Evolutionary conservation across 2,888 invertebrate species (phyloP).

Genomic region (Acrobasis repandana): DNA sequence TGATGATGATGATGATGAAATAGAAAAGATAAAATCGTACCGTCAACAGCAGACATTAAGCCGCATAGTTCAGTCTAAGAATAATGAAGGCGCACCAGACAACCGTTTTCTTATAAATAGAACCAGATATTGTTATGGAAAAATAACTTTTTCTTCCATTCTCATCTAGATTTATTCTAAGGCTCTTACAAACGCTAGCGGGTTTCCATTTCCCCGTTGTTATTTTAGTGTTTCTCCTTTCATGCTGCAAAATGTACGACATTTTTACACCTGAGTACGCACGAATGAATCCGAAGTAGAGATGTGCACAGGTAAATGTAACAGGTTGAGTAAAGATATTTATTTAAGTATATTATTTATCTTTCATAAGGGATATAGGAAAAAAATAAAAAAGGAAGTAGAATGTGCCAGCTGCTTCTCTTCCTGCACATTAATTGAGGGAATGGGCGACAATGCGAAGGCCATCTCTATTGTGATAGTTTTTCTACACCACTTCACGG

Average conservation of each 20-base stretch:
- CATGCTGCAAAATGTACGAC: not conserved
- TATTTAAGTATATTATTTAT: too few species aligned
- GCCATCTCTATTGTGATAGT: too few species aligned
- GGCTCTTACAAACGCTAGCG: constrained; percentile 30
- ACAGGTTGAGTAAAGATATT: too few species aligned
- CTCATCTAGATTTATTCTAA: constrained; percentile 34
- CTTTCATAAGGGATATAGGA: too few species aligned
- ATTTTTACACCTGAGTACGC: constrained; percentile 16
- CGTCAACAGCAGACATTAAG: constrained; percentile 45
- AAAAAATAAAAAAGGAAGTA: too few species aligned
- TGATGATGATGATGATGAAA: too few species aligned
- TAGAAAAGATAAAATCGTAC: constrained; percentile 29
- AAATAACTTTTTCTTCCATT: constrained; percentile 40
- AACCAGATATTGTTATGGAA: constrained; percentile 55
- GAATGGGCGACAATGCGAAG: too few species aligned
- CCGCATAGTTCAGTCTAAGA: constrained; percentile 54
- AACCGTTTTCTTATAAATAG: constrained; percentile 60
- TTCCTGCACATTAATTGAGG: too few species aligned
- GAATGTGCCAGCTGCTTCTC: too few species aligned
- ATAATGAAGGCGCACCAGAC: constrained; percentile 63
- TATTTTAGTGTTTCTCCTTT: constrained; percentile 17
- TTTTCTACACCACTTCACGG: too few species aligned
- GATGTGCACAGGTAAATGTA: too few species aligned
- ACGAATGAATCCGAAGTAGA: not conserved
- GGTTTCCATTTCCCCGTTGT: constrained; percentile 21